Evolutionary conservation across 30 jellyfish, hydroid and myxozoan species (phyloP).

Genomic region (Aurelia sp.): DNA sequence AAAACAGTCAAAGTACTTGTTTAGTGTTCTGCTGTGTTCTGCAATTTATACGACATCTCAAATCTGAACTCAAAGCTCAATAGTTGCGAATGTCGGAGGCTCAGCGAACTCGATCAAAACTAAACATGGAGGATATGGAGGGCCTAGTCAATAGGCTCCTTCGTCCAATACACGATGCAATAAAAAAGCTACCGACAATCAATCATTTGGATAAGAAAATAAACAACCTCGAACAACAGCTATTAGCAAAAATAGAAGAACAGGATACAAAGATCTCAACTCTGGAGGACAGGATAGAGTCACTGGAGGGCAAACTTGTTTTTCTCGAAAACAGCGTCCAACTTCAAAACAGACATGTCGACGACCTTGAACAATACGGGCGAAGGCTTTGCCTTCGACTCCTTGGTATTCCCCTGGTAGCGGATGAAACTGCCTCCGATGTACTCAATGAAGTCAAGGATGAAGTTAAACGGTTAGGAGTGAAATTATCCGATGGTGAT

Average conservation of each 20-base stretch:
- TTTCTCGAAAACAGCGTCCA: no score
- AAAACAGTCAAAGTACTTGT: conserved; percentile 2
- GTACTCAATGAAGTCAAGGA: conserved; percentile 22
- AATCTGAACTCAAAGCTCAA: conserved; percentile 20
- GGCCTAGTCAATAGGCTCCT: conserved; percentile 28
- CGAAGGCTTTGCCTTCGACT: conserved; percentile 37
- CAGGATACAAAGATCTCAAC: conserved; percentile 26
- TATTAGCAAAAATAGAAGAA: conserved; percentile 31
- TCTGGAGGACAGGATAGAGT: conserved; percentile 22
- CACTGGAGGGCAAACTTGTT: conserved; percentile 21
- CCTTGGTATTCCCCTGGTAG: conserved; percentile 29
- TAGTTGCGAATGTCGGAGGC: not conserved
- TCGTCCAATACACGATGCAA: not conserved
- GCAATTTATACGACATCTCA: conserved; percentile 12
- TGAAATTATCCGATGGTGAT: conserved; percentile 21
- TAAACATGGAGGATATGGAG: conserved; percentile 33
- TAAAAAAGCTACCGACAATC: conserved; percentile 28
- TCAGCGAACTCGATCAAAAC: conserved; percentile 21
- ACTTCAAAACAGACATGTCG: not conserved
- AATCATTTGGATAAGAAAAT: conserved; percentile 33
- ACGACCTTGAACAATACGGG: conserved; percentile 43
- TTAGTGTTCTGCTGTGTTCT: not conserved
- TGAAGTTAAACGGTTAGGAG: conserved; percentile 1
- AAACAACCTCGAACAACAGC: conserved; percentile 9
- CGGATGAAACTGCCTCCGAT: conserved; percentile 39